Percentiles rank a stretch among this genome's conserved stretches.
phyloP scores from a whole-genome alignment of 2,797 vertebrate genomes.

The Hydrocynus forskahlii region DNA sequence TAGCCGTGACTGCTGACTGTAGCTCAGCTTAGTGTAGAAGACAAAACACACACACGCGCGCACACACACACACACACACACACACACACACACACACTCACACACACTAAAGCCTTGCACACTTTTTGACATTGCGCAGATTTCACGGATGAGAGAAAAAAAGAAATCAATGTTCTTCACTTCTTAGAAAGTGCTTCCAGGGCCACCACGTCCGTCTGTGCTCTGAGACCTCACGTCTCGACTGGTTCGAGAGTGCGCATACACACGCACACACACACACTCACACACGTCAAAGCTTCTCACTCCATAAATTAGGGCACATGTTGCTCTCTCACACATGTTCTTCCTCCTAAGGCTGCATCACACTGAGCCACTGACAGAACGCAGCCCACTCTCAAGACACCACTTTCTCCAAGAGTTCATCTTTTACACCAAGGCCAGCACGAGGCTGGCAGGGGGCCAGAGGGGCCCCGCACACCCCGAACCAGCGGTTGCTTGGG shows the following conservation, averaged over 20 bases:
- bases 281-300: slow-evolving; percentile 50
- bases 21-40: slow-evolving; percentile 22
- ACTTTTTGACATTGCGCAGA: slow-evolving; percentile 19
- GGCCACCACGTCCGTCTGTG: slow-evolving; percentile 35
- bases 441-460: slow-evolving; percentile 14
- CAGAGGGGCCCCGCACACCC: slow-evolving; percentile 54
- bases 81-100: neutral
- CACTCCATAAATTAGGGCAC: slow-evolving; percentile 53
- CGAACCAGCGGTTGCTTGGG: slow-evolving; percentile 50
- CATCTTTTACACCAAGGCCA: slow-evolving; percentile 29
- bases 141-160: slow-evolving; percentile 15
- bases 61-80: slow-evolving; percentile 9
- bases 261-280: slow-evolving; percentile 35
- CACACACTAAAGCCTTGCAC: neutral
- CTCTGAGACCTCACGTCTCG: slow-evolving; percentile 22
- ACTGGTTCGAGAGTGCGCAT: slow-evolving; percentile 28
- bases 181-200: slow-evolving; percentile 44
- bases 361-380: slow-evolving; percentile 26
- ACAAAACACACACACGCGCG: neutral
- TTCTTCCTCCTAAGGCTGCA: slow-evolving; percentile 34
- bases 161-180: slow-evolving; percentile 31
- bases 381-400: slow-evolving; percentile 51
- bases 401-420: slow-evolving; percentile 32
- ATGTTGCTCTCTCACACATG: slow-evolving; percentile 45
- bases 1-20: slow-evolving; percentile 29